Conservation (phyloP, 2,797 vertebrate genomes). For the Poliocrania exsul region DNA sequence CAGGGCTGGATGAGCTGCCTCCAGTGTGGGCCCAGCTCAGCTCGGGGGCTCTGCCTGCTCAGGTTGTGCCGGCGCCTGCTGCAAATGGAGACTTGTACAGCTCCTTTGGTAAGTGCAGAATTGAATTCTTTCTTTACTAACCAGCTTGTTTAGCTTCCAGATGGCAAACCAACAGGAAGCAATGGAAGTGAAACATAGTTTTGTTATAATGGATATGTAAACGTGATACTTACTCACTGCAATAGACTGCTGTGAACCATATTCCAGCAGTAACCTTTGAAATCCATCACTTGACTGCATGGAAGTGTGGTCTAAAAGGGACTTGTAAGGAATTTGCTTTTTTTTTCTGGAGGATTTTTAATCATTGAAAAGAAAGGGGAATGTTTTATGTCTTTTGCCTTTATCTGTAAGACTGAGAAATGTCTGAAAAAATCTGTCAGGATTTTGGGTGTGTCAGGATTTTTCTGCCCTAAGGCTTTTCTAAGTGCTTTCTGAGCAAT, state of each 20-base stretch:
- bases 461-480: not conserved
- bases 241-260: constrained; percentile 57
- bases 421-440: not conserved
- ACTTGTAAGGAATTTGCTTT: not conserved
- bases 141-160: constrained; percentile 76
- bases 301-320: constrained; percentile 7
- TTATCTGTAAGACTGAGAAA: not conserved
- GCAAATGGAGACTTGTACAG: constrained; percentile 26
- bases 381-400: not conserved
- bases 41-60: constrained; percentile 31
- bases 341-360: not conserved
- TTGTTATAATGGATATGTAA: constrained; percentile 76
- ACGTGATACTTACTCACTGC: constrained; percentile 76
- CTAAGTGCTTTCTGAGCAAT: not conserved
- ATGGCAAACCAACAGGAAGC: constrained; percentile 75
- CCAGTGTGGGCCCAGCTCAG: not conserved
- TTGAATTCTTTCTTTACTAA: constrained; percentile 60
- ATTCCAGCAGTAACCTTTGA: constrained; percentile 62
- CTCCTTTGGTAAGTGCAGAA: constrained; percentile 67
- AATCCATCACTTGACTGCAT: constrained; percentile 43
- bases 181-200: constrained; percentile 50
- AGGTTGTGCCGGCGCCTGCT: constrained; percentile 39
- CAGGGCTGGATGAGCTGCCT: not conserved
- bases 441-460: not conserved
- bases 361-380: not conserved